Percentiles rank a stretch among this genome's conserved stretches.
Evolutionary conservation across 2,888 invertebrate genomes (phyloP).

Genomic region (Ormyrus pomaceus): DNA sequence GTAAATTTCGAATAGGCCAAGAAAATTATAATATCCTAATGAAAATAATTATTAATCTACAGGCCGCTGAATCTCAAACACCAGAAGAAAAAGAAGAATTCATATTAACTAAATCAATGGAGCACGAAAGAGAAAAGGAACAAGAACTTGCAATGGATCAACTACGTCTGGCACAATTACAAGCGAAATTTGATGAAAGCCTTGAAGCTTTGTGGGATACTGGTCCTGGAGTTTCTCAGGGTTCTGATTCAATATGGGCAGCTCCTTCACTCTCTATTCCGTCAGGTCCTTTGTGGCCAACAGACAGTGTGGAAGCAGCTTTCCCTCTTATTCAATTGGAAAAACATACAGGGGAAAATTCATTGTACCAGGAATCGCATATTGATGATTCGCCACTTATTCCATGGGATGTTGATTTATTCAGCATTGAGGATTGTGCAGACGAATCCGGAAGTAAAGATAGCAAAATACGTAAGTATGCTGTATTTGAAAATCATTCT

Average conservation of each 20-base stretch:
- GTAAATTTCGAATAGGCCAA: not conserved
- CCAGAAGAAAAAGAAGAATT: constrained; percentile 69
- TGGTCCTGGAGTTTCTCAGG: constrained; percentile 74
- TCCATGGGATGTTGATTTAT: constrained; percentile 72
- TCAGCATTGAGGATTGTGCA: constrained; percentile 70
- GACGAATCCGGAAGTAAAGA: constrained; percentile 68
- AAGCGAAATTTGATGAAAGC: constrained; percentile 83
- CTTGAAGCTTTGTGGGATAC: constrained; percentile 83
- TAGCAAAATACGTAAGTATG: constrained; percentile 66
- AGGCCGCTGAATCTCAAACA: constrained; percentile 65
- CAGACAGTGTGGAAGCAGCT: constrained; percentile 66
- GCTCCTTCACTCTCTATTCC: constrained; percentile 73
- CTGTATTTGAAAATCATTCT: not conserved
- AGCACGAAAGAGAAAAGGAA: constrained; percentile 68
- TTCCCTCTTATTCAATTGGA: constrained; percentile 67
- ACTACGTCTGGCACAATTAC: constrained; percentile 78
- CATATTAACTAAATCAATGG: constrained; percentile 72
- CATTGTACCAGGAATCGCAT: constrained; percentile 63
- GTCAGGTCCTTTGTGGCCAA: constrained; percentile 72
- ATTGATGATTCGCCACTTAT: constrained; percentile 71
- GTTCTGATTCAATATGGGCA: constrained; percentile 73
- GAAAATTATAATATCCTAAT: too few relatives aligned
- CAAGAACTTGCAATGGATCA: constrained; percentile 75
- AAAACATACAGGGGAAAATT: constrained; percentile 63
- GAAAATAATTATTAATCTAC: not conserved